phyloP scores from a whole-genome alignment of 2,797 vertebrate species.

The Propithecus deckenii region DNA sequence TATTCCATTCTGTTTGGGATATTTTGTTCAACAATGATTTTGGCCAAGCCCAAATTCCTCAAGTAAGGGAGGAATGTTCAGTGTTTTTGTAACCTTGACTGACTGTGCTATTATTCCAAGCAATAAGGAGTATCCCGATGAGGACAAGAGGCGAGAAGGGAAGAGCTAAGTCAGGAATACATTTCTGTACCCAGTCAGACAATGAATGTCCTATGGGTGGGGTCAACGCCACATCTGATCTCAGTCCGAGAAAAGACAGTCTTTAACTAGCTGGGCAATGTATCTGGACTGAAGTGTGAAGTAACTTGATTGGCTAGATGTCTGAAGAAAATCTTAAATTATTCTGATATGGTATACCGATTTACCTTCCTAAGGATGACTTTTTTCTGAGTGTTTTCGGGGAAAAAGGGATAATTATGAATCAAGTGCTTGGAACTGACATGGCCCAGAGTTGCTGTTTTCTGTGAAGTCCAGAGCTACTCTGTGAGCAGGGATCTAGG shows the following conservation, averaged over 20 bases:
- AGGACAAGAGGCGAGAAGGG: neutral
- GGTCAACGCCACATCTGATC: neutral
- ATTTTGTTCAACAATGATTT: constrained; percentile 62
- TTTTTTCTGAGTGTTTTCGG: neutral
- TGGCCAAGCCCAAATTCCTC: neutral
- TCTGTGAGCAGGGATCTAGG: neutral
- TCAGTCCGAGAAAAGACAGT: neutral
- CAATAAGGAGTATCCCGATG: neutral
- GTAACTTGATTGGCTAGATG: neutral
- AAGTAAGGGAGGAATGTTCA: constrained; percentile 14
- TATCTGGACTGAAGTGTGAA: neutral
- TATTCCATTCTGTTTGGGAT: neutral
- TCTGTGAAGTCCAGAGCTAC: neutral
- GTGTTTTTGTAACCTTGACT: constrained; percentile 61
- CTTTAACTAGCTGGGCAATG: neutral
- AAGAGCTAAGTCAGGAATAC: neutral
- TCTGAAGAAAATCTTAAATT: neutral
- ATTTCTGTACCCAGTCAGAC: neutral
- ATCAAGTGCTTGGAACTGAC: neutral
- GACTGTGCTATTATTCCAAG: constrained; percentile 31
- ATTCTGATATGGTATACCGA: neutral
- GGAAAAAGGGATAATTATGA: neutral
- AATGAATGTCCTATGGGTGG: neutral
- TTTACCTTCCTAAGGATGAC: neutral
- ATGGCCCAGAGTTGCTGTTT: neutral